These are phyloP conservation scores for Unio pictorum DNA, from an alignment of 2,888 invertebrate species.

Conservation along the genomic window DNA sequence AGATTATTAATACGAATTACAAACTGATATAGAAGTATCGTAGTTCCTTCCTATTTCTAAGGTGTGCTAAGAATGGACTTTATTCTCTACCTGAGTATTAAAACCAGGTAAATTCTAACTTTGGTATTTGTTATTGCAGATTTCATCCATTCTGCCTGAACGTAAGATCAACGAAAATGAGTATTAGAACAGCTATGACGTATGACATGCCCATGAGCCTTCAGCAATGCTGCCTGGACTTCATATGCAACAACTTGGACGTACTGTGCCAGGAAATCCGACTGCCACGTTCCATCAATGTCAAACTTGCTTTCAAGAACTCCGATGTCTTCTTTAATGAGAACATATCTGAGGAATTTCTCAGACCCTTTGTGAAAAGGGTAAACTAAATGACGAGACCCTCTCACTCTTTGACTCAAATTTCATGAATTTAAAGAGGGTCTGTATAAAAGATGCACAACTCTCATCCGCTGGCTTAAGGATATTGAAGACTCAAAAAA, in stretches of 20 bases:
- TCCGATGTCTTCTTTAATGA: slow-evolving; percentile 57
- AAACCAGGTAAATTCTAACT: too few species aligned
- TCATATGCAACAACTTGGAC: slow-evolving; percentile 78
- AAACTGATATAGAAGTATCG: too few species aligned
- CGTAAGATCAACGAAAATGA: too few species aligned
- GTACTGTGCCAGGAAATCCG: slow-evolving; percentile 71
- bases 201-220: slow-evolving; percentile 78
- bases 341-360: slow-evolving; percentile 56
- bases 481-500: slow-evolving; percentile 77
- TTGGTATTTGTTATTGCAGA: too few species aligned
- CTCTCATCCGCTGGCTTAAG: slow-evolving; percentile 77
- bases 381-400: slow-evolving; percentile 76
- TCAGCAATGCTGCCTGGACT: slow-evolving; percentile 78
- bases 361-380: slow-evolving; percentile 76
- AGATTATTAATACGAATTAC: too few species aligned
- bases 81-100: too few species aligned
- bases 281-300: not conserved
- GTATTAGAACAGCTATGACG: slow-evolving; percentile 70
- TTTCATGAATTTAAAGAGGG: slow-evolving; percentile 76
- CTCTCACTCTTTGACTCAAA: slow-evolving; percentile 77
- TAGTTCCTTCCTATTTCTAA: too few species aligned
- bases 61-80: too few species aligned
- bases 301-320: slow-evolving; percentile 49
- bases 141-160: too few species aligned
- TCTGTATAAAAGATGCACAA: slow-evolving; percentile 76